Percentiles rank a stretch among this genome's conserved stretches.
Evolutionary conservation across 2,888 invertebrate species (phyloP).

Genomic region (Apamea epomidion): DNA sequence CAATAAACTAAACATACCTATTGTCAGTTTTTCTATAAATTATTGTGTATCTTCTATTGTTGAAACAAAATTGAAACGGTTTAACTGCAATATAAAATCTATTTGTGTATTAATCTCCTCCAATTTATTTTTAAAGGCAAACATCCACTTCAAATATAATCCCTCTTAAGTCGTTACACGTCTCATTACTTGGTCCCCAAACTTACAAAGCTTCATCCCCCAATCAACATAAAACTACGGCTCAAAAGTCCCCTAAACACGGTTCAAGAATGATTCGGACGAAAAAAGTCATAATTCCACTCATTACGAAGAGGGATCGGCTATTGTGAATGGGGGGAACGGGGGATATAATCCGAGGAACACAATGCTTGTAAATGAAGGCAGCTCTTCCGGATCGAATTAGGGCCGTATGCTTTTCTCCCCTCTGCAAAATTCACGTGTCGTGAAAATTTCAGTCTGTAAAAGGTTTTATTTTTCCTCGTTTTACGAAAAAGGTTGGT

Average conservation of each 20-base stretch:
- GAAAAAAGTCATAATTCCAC: conserved; percentile 85
- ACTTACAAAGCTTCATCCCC: conserved; percentile 58
- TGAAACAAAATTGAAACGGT: not conserved
- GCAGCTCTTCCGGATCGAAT: conserved; percentile 76
- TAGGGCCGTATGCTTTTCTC: conserved; percentile 74
- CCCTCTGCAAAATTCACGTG: conserved; percentile 67
- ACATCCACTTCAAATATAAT: conserved; percentile 8
- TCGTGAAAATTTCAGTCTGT: conserved; percentile 68
- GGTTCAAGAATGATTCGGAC: conserved; percentile 77
- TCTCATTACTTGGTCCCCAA: conserved; percentile 53
- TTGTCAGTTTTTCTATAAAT: not conserved
- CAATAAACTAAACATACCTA: not conserved
- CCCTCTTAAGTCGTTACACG: conserved; percentile 37
- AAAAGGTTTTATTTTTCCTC: conserved; percentile 59
- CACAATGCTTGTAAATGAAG: conserved; percentile 82
- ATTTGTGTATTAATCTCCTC: not conserved
- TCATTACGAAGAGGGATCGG: conserved; percentile 77
- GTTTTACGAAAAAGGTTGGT: conserved; percentile 39
- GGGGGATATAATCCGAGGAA: conserved; percentile 79
- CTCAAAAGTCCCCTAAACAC: conserved; percentile 64
- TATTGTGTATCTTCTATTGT: not conserved
- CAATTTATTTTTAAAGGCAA: not conserved
- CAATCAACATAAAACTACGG: conserved; percentile 65
- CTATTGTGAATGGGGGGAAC: conserved; percentile 70
- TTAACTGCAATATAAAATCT: not conserved